These are phyloP conservation scores for Lophura nycthemera DNA, from an alignment of 2,113 vertebrate genomes.

Conservation along the genomic window DNA sequence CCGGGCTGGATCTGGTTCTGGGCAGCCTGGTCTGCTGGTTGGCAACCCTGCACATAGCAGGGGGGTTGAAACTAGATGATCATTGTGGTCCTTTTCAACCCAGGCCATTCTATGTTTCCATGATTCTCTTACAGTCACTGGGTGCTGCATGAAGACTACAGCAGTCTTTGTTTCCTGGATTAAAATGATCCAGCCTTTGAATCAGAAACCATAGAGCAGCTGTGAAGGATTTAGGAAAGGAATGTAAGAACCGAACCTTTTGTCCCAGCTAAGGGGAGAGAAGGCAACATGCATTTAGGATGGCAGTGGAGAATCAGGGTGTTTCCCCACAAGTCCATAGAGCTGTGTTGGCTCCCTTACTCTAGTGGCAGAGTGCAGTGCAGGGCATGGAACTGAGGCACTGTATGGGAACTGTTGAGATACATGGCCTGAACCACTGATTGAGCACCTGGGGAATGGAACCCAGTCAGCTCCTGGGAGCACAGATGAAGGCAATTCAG, in stretches of 20 bases:
- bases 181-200: background rate
- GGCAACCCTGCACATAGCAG: no score
- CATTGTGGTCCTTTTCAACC: no score
- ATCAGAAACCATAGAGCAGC: no score
- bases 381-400: background rate
- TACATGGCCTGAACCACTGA: no score
- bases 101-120: no score
- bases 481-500: no score
- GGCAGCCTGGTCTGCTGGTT: no score
- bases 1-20: no score
- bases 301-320: background rate
- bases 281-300: background rate
- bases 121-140: background rate
- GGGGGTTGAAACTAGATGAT: no score
- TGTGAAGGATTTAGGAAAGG: background rate
- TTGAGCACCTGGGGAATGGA: no score
- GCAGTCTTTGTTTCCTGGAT: background rate
- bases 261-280: background rate
- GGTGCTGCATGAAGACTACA: background rate
- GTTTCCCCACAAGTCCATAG: background rate
- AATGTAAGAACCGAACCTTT: background rate
- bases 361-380: background rate
- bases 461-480: no score
- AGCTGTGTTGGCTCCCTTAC: background rate
- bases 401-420: no score